phyloP scores from a whole-genome alignment of 2,113 vertebrate species.

The Petroica traversi region DNA sequence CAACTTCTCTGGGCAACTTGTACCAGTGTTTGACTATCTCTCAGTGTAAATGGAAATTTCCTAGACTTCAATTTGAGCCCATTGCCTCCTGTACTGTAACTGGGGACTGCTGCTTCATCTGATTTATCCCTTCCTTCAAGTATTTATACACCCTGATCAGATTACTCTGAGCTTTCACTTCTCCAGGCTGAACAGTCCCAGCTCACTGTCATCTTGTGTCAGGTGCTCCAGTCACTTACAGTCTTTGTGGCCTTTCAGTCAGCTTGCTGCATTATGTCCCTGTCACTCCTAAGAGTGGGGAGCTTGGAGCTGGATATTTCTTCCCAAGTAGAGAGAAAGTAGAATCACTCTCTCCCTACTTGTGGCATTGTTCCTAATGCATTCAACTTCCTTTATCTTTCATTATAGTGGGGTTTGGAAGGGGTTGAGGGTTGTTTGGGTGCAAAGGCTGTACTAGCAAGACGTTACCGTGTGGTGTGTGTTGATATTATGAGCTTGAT shows the following conservation, averaged over 20 bases:
- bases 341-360: not conserved
- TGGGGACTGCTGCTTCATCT: not conserved
- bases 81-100: not conserved
- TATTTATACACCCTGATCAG: not conserved
- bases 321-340: not conserved
- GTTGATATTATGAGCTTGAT: not conserved
- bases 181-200: not conserved
- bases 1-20: not conserved
- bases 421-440: accelerated
- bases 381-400: not conserved
- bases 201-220: accelerated
- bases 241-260: not conserved
- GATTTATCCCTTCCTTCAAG: not conserved
- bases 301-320: not conserved
- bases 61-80: not conserved
- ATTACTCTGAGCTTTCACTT: not conserved
- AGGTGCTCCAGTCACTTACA: not conserved
- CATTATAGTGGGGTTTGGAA: not conserved
- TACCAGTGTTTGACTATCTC: not conserved
- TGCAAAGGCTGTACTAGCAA: not conserved
- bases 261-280: not conserved
- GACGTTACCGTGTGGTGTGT: not conserved
- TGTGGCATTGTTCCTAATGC: not conserved
- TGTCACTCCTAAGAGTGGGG: not conserved
- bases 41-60: not conserved